Percentiles rank a stretch among this genome's conserved stretches.
Evolutionary conservation across 2,797 vertebrate genomes (phyloP).

Genomic region (Sebastolobus altivelis): DNA sequence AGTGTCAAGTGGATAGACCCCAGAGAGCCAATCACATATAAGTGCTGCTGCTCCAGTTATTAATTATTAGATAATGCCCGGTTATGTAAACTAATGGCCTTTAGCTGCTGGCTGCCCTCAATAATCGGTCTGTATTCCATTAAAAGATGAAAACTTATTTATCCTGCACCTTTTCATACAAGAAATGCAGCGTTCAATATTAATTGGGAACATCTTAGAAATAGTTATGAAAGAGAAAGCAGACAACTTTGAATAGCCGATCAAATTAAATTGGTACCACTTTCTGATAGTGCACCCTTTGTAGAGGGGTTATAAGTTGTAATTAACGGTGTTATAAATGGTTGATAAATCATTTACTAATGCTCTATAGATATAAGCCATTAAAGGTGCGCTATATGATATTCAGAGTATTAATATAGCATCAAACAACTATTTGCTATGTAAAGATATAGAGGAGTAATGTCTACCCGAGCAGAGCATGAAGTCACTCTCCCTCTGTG

Average conservation of each 20-base stretch:
- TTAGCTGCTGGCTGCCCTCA: conserved; percentile 23
- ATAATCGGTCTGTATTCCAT: neutral
- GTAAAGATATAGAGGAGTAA: too few relatives aligned
- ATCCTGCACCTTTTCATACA: neutral
- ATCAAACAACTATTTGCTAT: too few relatives aligned
- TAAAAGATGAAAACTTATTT: neutral
- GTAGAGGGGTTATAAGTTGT: neutral
- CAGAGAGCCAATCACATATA: conserved; percentile 10
- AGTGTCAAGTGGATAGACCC: neutral
- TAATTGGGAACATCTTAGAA: neutral
- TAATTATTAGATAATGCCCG: conserved; percentile 31
- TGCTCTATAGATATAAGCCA: neutral
- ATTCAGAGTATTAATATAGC: too few relatives aligned
- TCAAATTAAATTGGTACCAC: neutral
- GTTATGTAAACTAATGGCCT: conserved; percentile 43
- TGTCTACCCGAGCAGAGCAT: too few relatives aligned
- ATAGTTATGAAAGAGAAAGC: neutral
- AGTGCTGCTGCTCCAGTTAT: conserved; percentile 36
- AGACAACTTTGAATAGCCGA: neutral
- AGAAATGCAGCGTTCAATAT: neutral
- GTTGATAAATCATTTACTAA: neutral
- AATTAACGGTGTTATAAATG: neutral
- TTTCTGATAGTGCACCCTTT: too few relatives aligned
- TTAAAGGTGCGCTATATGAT: neutral
- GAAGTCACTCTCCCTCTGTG: too few relatives aligned